Conservation (phyloP, 1,140 invertebrate genomes). For the Gyrodactylus salaris region DNA sequence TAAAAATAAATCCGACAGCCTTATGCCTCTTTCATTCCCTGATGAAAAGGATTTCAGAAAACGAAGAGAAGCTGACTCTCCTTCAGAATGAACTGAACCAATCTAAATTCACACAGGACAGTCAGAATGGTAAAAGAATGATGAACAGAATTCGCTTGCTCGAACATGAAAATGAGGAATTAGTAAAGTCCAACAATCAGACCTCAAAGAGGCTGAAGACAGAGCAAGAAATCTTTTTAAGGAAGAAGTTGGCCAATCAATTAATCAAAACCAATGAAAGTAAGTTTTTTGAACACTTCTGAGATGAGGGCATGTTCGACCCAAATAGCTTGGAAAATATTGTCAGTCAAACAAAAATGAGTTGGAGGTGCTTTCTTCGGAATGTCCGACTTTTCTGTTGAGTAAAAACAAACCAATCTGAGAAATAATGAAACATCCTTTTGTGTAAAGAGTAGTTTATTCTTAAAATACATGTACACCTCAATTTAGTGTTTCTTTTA, state of each 20-base stretch:
- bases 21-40: not conserved
- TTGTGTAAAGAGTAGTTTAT: no score
- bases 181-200: constrained; percentile 47
- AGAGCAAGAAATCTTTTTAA: not conserved
- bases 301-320: no score
- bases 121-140: constrained; percentile 60
- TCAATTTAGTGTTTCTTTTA: no score
- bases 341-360: no score
- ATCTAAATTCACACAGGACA: constrained; percentile 10
- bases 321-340: no score
- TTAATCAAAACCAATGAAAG: not conserved
- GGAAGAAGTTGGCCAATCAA: not conserved
- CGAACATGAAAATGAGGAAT: constrained; percentile 89
- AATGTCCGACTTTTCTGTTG: no score
- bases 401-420: no score
- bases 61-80: not conserved
- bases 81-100: not conserved
- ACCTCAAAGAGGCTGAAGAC: not conserved
- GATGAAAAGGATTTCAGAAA: not conserved
- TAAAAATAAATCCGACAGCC: not conserved
- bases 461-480: no score
- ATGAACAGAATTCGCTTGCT: constrained; percentile 81
- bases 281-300: no score
- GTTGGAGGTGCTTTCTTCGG: no score
- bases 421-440: no score